Evolutionary conservation across 2,888 invertebrate species (phyloP).

Genomic region (Stenurella melanura): DNA sequence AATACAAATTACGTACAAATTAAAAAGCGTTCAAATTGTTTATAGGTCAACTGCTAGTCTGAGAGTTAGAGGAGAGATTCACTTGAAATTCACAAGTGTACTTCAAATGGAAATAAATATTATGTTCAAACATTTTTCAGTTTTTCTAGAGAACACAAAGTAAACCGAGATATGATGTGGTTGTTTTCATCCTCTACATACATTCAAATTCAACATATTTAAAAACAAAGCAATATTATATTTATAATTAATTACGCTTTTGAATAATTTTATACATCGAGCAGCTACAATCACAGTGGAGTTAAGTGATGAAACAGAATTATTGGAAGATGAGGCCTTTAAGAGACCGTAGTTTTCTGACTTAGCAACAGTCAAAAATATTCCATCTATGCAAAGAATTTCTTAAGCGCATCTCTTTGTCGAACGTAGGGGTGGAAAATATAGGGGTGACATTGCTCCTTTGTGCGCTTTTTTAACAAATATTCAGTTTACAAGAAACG

Average conservation of each 20-base stretch:
- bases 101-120: constrained; percentile 10
- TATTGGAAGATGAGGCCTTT: too few relatives aligned
- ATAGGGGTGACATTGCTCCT: too few relatives aligned
- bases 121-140: constrained; percentile 12
- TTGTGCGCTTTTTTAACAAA: too few relatives aligned
- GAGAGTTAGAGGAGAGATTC: background rate
- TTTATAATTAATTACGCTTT: background rate
- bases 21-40: background rate
- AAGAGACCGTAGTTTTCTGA: too few relatives aligned
- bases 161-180: background rate
- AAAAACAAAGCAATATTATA: background rate
- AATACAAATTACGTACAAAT: background rate
- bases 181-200: background rate
- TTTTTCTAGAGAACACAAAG: constrained; percentile 22
- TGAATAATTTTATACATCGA: background rate
- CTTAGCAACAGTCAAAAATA: too few relatives aligned
- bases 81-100: constrained; percentile 21
- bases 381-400: too few relatives aligned
- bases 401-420: too few relatives aligned
- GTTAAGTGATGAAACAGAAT: too few relatives aligned
- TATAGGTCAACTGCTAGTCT: constrained; percentile 13
- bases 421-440: too few relatives aligned
- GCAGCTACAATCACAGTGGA: too few relatives aligned
- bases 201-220: background rate
- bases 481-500: too few relatives aligned